Conservation (phyloP, 2,888 invertebrate genomes). For the Mycogona germanica region DNA sequence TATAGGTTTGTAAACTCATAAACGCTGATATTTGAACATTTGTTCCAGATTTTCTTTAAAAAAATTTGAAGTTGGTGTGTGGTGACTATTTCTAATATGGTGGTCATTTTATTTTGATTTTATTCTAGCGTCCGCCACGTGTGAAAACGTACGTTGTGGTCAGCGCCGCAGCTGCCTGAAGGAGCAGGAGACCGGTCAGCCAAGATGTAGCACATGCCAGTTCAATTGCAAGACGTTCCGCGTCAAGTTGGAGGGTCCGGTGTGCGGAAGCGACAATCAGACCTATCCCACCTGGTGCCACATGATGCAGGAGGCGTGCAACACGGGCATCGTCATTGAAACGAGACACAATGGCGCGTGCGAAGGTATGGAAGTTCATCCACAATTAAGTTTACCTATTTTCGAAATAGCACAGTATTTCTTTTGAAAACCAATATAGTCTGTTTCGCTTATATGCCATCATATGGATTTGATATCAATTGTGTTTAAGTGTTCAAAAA, state of each 20-base stretch:
- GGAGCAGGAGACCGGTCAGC: constrained; percentile 48
- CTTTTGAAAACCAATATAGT: too few species aligned
- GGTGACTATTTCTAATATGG: too few species aligned
- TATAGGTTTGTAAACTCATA: background rate
- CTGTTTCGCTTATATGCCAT: too few species aligned
- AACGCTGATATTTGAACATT: too few species aligned
- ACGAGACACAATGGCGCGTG: constrained; percentile 46
- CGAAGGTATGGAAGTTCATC: constrained; percentile 22
- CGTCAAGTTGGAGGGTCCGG: constrained; percentile 26
- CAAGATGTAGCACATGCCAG: constrained; percentile 55
- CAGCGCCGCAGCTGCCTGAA: constrained; percentile 54
- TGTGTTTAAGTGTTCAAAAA: too few species aligned
- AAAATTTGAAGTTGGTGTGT: too few species aligned
- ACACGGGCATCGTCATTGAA: constrained; percentile 55
- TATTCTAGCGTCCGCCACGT: constrained; percentile 48
- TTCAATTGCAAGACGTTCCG: constrained; percentile 19
- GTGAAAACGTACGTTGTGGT: constrained; percentile 51
- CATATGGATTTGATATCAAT: too few species aligned
- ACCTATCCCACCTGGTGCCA: constrained; percentile 67
- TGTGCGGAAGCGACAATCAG: constrained; percentile 60
- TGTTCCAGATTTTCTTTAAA: too few species aligned
- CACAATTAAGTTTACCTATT: too few species aligned
- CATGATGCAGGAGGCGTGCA: constrained; percentile 62
- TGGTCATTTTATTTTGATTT: background rate
- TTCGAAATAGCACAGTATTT: too few species aligned